Percentiles rank a stretch among this genome's conserved stretches.
These are phyloP conservation scores for Tachysurus fulvidraco DNA, from an alignment of 2,113 vertebrate species.

Conservation along the genomic window DNA sequence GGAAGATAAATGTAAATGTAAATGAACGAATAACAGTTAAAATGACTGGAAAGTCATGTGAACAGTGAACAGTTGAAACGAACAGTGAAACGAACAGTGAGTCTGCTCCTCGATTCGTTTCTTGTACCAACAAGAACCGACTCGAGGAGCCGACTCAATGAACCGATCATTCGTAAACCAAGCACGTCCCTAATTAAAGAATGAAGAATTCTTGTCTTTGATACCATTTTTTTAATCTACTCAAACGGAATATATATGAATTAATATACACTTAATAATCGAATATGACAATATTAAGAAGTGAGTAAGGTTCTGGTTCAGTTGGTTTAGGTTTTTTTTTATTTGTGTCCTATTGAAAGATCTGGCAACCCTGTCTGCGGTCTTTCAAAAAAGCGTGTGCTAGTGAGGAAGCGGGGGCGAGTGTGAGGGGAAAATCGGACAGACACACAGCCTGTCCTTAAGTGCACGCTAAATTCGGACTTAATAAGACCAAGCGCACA, in stretches of 20 bases:
- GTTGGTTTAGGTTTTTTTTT: neutral
- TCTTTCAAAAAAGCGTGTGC: constrained; percentile 39
- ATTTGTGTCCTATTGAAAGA: neutral
- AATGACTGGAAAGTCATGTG: no score
- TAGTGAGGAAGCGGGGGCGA: constrained; percentile 22
- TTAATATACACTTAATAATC: neutral
- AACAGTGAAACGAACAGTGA: neutral
- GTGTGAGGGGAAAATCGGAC: neutral
- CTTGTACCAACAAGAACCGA: neutral
- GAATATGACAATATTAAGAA: neutral
- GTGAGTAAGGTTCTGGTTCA: neutral
- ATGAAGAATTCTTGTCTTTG: neutral
- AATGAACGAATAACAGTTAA: no score
- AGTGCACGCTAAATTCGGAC: neutral
- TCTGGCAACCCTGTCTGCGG: constrained; percentile 29
- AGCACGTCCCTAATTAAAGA: neutral
- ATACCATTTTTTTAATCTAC: neutral
- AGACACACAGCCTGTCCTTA: neutral
- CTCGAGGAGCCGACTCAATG: neutral
- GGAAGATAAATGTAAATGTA: no score
- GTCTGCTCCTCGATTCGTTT: no score
- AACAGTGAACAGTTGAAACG: no score
- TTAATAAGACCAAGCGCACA: neutral
- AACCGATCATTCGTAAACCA: neutral
- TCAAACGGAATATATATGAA: no score